Evolutionary conservation across 2,113 vertebrate genomes (phyloP), one percentile per base, ranked within the genome.

Genomic region (Petrocephalus zakoni): DNA sequence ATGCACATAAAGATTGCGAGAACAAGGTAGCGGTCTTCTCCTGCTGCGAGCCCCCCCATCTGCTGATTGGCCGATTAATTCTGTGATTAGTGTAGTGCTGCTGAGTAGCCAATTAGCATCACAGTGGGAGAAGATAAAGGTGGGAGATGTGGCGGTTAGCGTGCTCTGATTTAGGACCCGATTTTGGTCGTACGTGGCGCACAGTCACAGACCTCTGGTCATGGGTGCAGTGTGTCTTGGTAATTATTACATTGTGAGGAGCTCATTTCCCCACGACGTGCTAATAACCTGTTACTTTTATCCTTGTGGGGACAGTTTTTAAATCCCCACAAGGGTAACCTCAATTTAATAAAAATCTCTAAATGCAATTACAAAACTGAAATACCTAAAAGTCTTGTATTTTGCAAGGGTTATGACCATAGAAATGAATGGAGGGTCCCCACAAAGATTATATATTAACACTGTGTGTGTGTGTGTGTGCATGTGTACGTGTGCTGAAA

Each of bases 21-120:
- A 34, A 78, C 34, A 42, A 87, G 90, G 90, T 87, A 90, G 88
- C 90, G 90, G 89, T 46, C 68, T 87, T 82, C 37, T 83, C 49
- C 21, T n/a, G 37, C 37, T n/a, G 81, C 19, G 8, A 83, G 81
- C 8, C 83, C 49, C 22, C 49, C 4, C 81, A 22, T 51, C 5
- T 51, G 84, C n/a, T 51, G 84, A 53, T 58, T 87, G 29, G 55
- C 34, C 52, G 58, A 58, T 87, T 87, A 87, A 13, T 87, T 56
- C 53, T 86, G 29, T 55, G n/a, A 25, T 58, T 58, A 86, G 55
- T 86, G n/a, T n/a, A n/a, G n/a, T n/a, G n/a, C n/a, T n/a, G 17
- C 4, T 34, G 85, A 25, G 47, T 46, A 25, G 84, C 56, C 37
- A 87, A 61, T 64, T 87, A 61, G 37, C 42, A 25, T 87, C 86